These are phyloP conservation scores for Oncorhynchus keta DNA, from an alignment of 2,113 vertebrate species.

Conservation along the genomic window DNA sequence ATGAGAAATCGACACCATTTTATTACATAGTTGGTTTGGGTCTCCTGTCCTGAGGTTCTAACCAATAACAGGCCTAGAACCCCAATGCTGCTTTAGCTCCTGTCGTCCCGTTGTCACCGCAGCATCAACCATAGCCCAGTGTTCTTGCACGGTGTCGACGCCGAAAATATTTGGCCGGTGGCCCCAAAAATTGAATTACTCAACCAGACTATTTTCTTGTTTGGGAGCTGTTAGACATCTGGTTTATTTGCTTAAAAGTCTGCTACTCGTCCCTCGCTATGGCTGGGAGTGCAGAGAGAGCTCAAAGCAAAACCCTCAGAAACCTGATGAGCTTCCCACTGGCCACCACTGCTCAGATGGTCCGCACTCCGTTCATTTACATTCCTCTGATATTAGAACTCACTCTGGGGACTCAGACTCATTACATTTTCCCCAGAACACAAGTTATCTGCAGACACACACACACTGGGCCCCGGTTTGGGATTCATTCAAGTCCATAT, in stretches of 20 bases:
- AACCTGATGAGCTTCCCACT: conserved; percentile 44
- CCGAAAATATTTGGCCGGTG: neutral
- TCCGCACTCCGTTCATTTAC: conserved; percentile 47
- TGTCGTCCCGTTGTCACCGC: neutral
- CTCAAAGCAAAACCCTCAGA: conserved; percentile 62
- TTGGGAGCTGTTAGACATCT: conserved; percentile 31
- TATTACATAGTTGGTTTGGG: conserved; percentile 6
- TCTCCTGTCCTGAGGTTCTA: neutral
- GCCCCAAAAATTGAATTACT: conserved; percentile 51
- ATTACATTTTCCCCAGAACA: conserved; percentile 18
- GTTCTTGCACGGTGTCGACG: neutral
- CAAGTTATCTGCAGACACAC: neutral
- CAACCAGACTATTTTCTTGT: conserved; percentile 51
- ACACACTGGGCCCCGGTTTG: neutral
- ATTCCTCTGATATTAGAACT: conserved; percentile 59
- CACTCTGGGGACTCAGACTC: neutral
- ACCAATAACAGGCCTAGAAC: conserved; percentile 14
- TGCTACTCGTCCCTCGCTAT: conserved; percentile 52
- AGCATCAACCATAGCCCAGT: conserved; percentile 16
- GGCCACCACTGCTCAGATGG: conserved; percentile 39
- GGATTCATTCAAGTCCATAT: neutral
- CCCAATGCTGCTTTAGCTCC: neutral
- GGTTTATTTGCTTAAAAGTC: conserved; percentile 57
- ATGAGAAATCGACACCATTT: conserved; percentile 20
- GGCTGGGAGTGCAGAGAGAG: conserved; percentile 29